phyloP scores from a whole-genome alignment of 2,888 invertebrate species.

The Argyra leucocephala region DNA sequence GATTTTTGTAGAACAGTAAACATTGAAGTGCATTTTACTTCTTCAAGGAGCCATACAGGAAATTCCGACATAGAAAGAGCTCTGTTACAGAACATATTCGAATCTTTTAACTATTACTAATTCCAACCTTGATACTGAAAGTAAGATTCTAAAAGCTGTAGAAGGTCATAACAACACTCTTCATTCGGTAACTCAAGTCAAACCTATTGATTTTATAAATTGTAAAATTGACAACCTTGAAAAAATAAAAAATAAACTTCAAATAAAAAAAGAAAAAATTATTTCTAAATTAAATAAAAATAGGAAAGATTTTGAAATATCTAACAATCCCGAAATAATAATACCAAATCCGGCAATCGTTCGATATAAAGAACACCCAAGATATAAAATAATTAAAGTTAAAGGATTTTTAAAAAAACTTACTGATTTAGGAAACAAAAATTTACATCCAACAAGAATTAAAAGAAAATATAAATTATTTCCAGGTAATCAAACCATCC shows the following conservation, averaged over 20 bases:
- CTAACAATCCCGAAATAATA: not conserved
- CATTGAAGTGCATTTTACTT: slow-evolving; percentile 10
- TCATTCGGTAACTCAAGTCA: no score
- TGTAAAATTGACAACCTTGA: no score
- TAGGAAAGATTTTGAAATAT: not conserved
- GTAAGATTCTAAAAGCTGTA: no score
- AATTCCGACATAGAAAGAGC: slow-evolving; percentile 12
- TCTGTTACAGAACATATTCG: not conserved
- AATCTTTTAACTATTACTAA: not conserved
- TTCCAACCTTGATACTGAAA: no score
- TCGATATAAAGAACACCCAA: not conserved
- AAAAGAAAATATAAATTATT: not conserved
- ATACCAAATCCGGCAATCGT: not conserved
- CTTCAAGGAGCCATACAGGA: slow-evolving; percentile 4
- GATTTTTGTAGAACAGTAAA: slow-evolving; percentile 9
- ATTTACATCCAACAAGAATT: not conserved
- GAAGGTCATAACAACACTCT: no score
- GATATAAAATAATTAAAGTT: not conserved
- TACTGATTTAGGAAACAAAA: not conserved
- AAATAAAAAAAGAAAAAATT: not conserved
- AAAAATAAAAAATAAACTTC: no score
- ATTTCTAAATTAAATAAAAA: not conserved
- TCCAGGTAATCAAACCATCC: no score
- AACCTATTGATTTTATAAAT: not conserved
- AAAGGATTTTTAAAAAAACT: not conserved